Conservation (phyloP, 1,140 invertebrate species). For the Hylaeus anthracinus region DNA sequence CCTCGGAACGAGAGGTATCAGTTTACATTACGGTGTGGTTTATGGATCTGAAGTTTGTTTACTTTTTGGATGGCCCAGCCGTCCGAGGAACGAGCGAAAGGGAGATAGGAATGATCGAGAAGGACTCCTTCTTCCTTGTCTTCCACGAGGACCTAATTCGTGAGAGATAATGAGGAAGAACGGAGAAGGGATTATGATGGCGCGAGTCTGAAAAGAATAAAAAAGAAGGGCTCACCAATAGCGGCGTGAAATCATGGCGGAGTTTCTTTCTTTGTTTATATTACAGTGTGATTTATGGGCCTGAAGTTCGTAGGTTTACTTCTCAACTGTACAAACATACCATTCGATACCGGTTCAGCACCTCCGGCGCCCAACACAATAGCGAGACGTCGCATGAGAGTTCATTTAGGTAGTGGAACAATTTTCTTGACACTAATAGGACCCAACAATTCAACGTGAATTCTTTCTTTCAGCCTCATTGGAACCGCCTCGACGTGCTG, state of each 20-base stretch:
- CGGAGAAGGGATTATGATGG: too few species aligned
- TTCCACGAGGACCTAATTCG: not conserved
- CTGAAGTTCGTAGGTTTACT: too few species aligned
- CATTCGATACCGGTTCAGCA: too few species aligned
- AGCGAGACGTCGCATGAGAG: not conserved
- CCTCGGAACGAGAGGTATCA: too few species aligned
- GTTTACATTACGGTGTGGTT: slow-evolving; percentile 22
- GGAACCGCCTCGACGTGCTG: slow-evolving; percentile 15
- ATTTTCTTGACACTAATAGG: too few species aligned
- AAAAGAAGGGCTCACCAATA: too few species aligned
- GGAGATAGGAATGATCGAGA: not conserved
- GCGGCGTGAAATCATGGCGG: too few species aligned
- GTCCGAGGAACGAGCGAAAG: not conserved
- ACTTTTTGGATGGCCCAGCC: not conserved
- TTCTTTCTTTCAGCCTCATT: slow-evolving; percentile 21
- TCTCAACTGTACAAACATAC: too few species aligned
- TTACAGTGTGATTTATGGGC: slow-evolving; percentile 6
- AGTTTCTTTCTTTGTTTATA: not conserved
- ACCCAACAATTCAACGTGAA: slow-evolving; percentile 1
- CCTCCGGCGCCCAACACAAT: too few species aligned
- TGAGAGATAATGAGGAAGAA: too few species aligned
- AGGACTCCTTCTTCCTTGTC: not conserved
- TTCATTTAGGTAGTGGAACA: not conserved
- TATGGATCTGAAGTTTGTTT: not conserved
- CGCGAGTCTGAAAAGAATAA: too few species aligned